phyloP scores from a whole-genome alignment of 1,140 invertebrate species.

The Aleiodes sp. region DNA sequence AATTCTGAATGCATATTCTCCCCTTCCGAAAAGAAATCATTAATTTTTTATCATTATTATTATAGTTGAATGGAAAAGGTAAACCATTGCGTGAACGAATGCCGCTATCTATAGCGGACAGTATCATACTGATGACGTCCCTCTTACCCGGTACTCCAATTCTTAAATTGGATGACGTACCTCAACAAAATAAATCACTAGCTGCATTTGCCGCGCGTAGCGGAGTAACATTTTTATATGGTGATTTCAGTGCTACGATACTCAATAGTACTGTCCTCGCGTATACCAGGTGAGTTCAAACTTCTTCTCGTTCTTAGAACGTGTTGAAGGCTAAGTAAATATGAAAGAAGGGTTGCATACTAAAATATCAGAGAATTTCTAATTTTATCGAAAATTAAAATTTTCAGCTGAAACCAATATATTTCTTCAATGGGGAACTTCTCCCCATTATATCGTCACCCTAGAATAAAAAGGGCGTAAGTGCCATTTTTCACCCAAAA shows the following conservation, averaged over 20 bases:
- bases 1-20: too few species aligned
- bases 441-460: too few species aligned
- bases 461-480: too few species aligned
- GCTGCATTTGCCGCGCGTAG: conserved; percentile 47
- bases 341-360: too few species aligned
- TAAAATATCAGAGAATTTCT: too few species aligned
- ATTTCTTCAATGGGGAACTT: too few species aligned
- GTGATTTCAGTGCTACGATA: conserved; percentile 60
- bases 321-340: too few species aligned
- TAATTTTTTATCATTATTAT: conserved; percentile 26
- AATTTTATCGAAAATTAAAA: too few species aligned
- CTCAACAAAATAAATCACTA: conserved; percentile 51
- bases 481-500: too few species aligned
- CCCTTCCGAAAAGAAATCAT: too few species aligned
- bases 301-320: too few species aligned
- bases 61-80: conserved; percentile 51
- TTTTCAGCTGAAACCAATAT: too few species aligned
- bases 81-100: conserved; percentile 45
- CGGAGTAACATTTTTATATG: conserved; percentile 68
- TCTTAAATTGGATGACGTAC: conserved; percentile 68
- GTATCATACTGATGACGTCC: conserved; percentile 70
- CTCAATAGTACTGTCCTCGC: conserved; percentile 69
- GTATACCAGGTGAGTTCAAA: conserved; percentile 70
- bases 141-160: conserved; percentile 80
- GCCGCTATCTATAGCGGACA: conserved; percentile 67